phyloP scores from a whole-genome alignment of 2,888 invertebrate species.

The Agrypnus murinus region DNA sequence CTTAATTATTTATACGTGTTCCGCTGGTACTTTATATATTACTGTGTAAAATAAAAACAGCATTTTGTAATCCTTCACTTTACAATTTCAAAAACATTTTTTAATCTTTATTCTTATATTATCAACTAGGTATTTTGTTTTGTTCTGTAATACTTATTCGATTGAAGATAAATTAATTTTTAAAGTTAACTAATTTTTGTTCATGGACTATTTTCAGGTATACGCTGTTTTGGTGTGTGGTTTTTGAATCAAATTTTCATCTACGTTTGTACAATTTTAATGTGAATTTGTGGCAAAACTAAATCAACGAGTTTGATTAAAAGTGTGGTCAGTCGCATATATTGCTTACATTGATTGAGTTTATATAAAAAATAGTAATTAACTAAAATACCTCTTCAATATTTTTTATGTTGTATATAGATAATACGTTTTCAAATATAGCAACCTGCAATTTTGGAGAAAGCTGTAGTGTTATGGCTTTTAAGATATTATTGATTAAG shows the following conservation, averaged over 20 bases:
- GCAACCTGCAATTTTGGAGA: no score
- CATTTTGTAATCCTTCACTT: neutral
- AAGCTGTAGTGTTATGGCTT: no score
- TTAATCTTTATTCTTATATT: constrained; percentile 1
- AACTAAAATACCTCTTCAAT: neutral
- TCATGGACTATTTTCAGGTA: no score
- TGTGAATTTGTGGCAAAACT: constrained; percentile 59
- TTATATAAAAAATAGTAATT: constrained; percentile 1
- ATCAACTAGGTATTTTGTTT: no score
- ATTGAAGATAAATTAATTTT: no score
- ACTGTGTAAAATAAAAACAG: constrained; percentile 40
- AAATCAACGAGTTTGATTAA: constrained; percentile 62
- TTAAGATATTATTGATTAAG: no score
- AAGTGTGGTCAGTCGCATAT: constrained; percentile 57
- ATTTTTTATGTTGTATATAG: no score
- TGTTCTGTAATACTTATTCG: no score
- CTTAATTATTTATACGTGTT: constrained; percentile 57
- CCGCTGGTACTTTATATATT: constrained; percentile 38
- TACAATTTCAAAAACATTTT: neutral
- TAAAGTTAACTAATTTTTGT: no score
- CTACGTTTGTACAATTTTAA: constrained; percentile 62
- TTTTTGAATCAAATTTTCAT: constrained; percentile 60
- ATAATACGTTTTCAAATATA: no score
- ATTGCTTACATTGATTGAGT: constrained; percentile 23
- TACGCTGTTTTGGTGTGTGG: constrained; percentile 56